A percentile compares a stretch with the other conserved stretches of the same genome.
Evolutionary conservation across 2,797 vertebrate genomes (phyloP).

Genomic region (Pogoniulus pusillus): DNA sequence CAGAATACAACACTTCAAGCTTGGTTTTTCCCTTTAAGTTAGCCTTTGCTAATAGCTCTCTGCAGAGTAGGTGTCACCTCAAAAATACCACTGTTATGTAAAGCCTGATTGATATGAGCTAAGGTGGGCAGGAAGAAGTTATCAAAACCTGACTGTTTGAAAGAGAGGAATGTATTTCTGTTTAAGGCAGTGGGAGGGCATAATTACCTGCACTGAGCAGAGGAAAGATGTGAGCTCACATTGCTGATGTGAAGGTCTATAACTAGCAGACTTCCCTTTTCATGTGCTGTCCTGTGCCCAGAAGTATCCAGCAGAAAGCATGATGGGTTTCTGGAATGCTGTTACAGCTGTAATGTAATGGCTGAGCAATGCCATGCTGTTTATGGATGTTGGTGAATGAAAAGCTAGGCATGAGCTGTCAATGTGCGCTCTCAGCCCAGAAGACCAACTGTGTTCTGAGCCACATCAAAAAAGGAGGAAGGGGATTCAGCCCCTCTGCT

Average conservation of each 20-base stretch:
- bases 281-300: not conserved
- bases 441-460: too few relatives aligned
- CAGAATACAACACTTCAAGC: not conserved
- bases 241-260: not conserved
- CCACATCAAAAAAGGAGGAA: too few relatives aligned
- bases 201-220: conserved; percentile 52
- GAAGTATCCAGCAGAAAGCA: not conserved
- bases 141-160: conserved; percentile 67
- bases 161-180: conserved; percentile 66
- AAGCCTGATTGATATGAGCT: conserved; percentile 75
- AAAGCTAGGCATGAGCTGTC: too few relatives aligned
- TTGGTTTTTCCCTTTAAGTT: conserved; percentile 40
- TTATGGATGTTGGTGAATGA: too few relatives aligned
- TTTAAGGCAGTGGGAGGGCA: conserved; percentile 67
- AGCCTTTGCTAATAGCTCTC: conserved; percentile 63
- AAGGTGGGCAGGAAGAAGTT: conserved; percentile 74
- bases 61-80: conserved; percentile 63
- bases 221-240: conserved; percentile 23
- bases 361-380: rapidly evolving
- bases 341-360: rapidly evolving
- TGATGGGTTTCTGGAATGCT: not conserved
- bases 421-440: too few relatives aligned
- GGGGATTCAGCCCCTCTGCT: too few relatives aligned
- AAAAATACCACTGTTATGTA: conserved; percentile 72
- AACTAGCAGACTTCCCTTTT: not conserved